Evolutionary conservation across 2,797 vertebrate species (phyloP), one percentile per base, ranked within the genome.

Genomic region (Chiroxiphia lanceolata): DNA sequence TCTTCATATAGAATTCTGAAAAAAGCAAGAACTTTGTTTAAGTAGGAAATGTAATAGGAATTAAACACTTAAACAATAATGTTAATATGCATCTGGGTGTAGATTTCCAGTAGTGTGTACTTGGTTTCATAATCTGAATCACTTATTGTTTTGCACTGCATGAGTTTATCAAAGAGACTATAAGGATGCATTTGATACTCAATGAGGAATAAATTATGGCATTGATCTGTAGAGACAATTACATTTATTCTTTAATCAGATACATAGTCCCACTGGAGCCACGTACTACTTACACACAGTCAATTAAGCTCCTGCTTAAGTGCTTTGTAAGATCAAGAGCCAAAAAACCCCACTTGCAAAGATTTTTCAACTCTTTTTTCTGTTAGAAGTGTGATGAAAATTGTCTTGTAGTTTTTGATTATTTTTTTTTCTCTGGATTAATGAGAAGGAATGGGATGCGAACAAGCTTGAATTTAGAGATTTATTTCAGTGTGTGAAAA

Each of bases 221-320:
- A 91, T 61, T 87, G 87, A 87, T 93, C 94, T 94, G 57, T 53
- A 56, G 60, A 80, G 63, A 64, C 50, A 89, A 56, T 87, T 81
- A 60, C 44, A 56, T 60, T 87, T 91, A 77, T 79, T 88, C 85
- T 74, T 91, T 79, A 94, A 89, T 90, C 77, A 67, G 70, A 56
- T 81, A 40, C 1, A 5, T 25, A 27, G 68, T 77, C 83, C 90
- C 67, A 38, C 51, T 80, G 83, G 91, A 94, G 67, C 78, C 70
- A 67, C 34, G 21, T 23, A 27, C 36, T 56, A 42, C 48, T 87
- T 59, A 42, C 60, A 48, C 5, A 1, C 22, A 70, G 85, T 76
- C 82, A 93, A 90, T 82, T 64, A 80, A 92, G 21, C 54, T 91
- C 27, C 67, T 84, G 67, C 79, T 94, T 78, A 90, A 90, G 77